Conservation (phyloP, 2,797 vertebrate species). For the Ctenopoma kingsleyae region DNA sequence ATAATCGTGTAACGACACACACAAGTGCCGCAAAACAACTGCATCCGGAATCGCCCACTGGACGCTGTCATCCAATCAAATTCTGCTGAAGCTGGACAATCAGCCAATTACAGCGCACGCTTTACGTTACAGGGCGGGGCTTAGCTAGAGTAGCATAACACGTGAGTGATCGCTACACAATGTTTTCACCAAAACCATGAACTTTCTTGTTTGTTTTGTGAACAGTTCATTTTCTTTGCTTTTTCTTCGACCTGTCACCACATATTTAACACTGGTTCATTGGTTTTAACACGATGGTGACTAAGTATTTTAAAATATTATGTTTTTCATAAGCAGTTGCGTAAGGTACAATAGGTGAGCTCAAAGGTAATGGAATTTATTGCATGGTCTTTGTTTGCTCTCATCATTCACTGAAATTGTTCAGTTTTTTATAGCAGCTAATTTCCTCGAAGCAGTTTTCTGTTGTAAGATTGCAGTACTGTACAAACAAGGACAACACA, state of each 20-base stretch:
- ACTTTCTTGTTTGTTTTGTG: not conserved
- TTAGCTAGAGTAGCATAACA: slow-evolving; percentile 5
- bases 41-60: slow-evolving; percentile 63
- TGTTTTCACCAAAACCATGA: not conserved
- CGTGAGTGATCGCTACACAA: not conserved
- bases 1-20: not conserved
- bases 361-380: slow-evolving; percentile 62
- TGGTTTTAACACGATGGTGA: not conserved
- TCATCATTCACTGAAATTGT: not conserved
- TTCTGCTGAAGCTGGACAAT: not conserved
- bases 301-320: not conserved
- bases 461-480: too few species aligned
- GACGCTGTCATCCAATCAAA: slow-evolving; percentile 49
- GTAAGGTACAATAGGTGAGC: slow-evolving; percentile 30
- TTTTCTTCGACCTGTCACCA: not conserved
- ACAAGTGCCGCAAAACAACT: slow-evolving; percentile 63
- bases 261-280: not conserved
- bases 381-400: slow-evolving; percentile 21
- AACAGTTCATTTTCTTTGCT: not conserved
- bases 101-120: slow-evolving; percentile 61
- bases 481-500: too few species aligned
- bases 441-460: too few species aligned
- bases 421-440: not conserved
- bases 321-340: slow-evolving; percentile 29
- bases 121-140: slow-evolving; percentile 16